These are phyloP conservation scores for Rhaphigaster nebulosa DNA, from an alignment of 2,888 invertebrate species.

Conservation along the genomic window DNA sequence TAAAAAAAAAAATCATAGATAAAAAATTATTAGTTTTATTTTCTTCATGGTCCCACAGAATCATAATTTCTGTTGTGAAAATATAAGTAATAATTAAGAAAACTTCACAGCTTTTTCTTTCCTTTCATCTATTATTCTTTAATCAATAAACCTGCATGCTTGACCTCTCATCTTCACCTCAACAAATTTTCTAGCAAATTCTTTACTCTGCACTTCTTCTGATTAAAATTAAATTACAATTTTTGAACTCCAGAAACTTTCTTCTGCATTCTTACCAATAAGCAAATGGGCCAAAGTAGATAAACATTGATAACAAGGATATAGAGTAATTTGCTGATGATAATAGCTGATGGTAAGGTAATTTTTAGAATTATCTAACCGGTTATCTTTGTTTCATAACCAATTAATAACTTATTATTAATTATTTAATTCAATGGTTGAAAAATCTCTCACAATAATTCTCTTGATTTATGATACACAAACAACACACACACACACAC, in stretches of 20 bases:
- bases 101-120: conserved; percentile 27
- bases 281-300: background rate
- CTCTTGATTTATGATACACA: no score
- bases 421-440: background rate
- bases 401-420: background rate
- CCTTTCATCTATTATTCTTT: background rate
- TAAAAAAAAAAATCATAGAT: background rate
- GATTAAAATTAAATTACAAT: background rate
- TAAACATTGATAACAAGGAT: background rate
- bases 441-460: no score
- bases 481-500: no score
- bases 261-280: background rate
- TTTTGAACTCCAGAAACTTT: background rate
- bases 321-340: background rate
- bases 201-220: background rate
- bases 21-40: background rate
- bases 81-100: conserved; percentile 13
- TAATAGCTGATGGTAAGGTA: background rate
- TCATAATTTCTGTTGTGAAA: conserved; percentile 22
- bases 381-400: background rate
- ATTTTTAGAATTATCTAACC: background rate
- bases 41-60: conserved; percentile 12
- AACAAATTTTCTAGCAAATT: background rate
- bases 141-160: conserved; percentile 2
- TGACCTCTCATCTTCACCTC: background rate